Evolutionary conservation across 1,140 invertebrate species (phyloP), one percentile per base, ranked within the genome.

Genomic region (Calycopis cecrops): DNA sequence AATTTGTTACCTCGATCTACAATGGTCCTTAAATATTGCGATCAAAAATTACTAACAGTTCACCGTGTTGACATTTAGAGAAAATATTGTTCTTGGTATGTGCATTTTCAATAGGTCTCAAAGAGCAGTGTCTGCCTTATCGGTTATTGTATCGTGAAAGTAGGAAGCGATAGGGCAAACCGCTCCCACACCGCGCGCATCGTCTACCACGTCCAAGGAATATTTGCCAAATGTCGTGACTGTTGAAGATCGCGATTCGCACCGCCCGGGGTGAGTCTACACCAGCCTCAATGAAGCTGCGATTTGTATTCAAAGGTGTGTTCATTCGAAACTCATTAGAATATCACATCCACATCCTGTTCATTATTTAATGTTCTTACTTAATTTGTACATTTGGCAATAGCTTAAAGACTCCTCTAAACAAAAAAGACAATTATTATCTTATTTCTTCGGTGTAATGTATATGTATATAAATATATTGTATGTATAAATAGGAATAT

Each of bases 141-240:
- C 76, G 69, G 73, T 79, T 82, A 84, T 82, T 79, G 72, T 79
- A 79, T 81, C 75, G 71, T 80, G 74, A 75, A 80, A 83, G 76
- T 76, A 82, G 79, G 81, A 87, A 85, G 77, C 71, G 75, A 85
- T 87, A 85, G 81, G 75, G 76, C 76, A 85, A 60, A 66, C 56
- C 79, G 81, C 83, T 86, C 81, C 83, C 83, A 86, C 80, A 84
- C 70, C 75, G 67, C 67, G 67, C 64, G 63, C 73, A 67, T 69
- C 69, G 61, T 62, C 67, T 62, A 65, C 76, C 71, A 71, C 73
- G 73, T 79, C 69, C 71, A 67, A 69, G 69, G 77, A 87, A 82
- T 85, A 84, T 85, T 87, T 84, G 76, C 82, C 79, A 83, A 83
- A 74, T 76, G 81, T 87, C 84, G 81, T 87, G 84, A 87, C 84